Evolutionary conservation across 2,113 vertebrate genomes (phyloP).

Genomic region (Phodopus roborovskii): DNA sequence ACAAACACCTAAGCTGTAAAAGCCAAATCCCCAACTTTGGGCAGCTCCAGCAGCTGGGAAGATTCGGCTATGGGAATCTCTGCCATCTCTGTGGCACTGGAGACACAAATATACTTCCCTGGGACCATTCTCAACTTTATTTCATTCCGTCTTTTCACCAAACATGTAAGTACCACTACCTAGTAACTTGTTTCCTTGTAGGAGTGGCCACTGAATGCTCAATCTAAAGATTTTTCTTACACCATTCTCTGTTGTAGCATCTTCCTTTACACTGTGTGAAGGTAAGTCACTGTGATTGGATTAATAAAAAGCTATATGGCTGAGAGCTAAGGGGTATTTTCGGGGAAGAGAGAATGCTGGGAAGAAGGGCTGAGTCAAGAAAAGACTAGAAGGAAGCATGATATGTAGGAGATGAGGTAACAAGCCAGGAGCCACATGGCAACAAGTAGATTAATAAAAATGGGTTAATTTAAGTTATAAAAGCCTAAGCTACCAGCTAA

Average conservation of each 20-base stretch:
- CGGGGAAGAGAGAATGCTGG: background rate
- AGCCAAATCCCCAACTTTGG: background rate
- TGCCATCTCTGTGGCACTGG: background rate
- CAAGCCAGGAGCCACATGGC: background rate
- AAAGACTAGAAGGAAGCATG: accelerated
- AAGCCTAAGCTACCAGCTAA: background rate
- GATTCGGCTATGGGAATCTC: background rate
- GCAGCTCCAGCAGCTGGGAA: background rate
- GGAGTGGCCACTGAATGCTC: background rate
- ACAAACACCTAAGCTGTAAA: background rate
- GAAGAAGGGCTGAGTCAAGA: background rate
- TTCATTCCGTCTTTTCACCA: background rate
- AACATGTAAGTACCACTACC: background rate
- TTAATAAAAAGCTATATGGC: background rate
- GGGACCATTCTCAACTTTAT: background rate
- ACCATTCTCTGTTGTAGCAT: background rate
- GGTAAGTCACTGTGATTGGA: background rate
- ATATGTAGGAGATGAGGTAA: background rate
- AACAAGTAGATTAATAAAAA: background rate
- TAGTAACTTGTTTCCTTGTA: background rate
- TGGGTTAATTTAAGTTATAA: background rate
- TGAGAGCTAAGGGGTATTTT: background rate
- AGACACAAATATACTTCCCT: background rate
- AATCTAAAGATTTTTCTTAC: background rate
- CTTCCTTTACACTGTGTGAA: background rate